Evolutionary conservation across 2,797 vertebrate species (phyloP), one percentile per base, ranked within the genome.

Genomic region (Manis javanica): DNA sequence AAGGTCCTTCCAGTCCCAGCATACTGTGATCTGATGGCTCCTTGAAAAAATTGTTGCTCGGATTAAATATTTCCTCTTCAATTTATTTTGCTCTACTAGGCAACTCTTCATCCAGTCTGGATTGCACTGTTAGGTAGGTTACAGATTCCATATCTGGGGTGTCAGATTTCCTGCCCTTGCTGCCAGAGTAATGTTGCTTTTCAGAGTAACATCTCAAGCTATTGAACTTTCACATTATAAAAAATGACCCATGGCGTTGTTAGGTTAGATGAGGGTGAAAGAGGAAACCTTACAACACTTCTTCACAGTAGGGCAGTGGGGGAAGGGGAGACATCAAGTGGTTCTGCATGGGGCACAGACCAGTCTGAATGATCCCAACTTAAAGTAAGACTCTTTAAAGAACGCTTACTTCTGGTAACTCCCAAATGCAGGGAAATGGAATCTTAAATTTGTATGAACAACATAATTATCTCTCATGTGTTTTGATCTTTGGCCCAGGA

Each of bases 341-440:
- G 63, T 42, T 74, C n/a, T 74, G 10, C 14, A 6, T 13, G 0
- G 31, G n/a, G 79, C 26, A 5, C 42, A 24, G 53, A 14, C 39
- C 24, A 59, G 9, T 64, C 68, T 79, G 69, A 68, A 10, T 23
- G 84, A 72, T 37, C 34, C 14, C 53, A 42, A 18, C 69, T 82
- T 37, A 66, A 96, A 57, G 15, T 57, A 19, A 93, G 96, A 23
- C n/a, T 37, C 59, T n/a, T 75, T 23, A 61, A 66, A 63, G 68
- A 69, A 42, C 9, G n/a, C 87, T 79, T 74, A 3, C 55, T n/a
- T 46, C 55, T 94, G 51, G 92, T 61, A 95, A 96, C 91, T 94
- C 85, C 95, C 3, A 42, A 82, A 86, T 93, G 84, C 51, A 92
- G 93, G 39, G 93, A 90, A 94, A 19, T 87, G 34, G 85, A 90